Percentiles rank a stretch among this genome's conserved stretches.
Conservation (phyloP, 2,113 vertebrate species). For the Neofelis nebulosa region DNA sequence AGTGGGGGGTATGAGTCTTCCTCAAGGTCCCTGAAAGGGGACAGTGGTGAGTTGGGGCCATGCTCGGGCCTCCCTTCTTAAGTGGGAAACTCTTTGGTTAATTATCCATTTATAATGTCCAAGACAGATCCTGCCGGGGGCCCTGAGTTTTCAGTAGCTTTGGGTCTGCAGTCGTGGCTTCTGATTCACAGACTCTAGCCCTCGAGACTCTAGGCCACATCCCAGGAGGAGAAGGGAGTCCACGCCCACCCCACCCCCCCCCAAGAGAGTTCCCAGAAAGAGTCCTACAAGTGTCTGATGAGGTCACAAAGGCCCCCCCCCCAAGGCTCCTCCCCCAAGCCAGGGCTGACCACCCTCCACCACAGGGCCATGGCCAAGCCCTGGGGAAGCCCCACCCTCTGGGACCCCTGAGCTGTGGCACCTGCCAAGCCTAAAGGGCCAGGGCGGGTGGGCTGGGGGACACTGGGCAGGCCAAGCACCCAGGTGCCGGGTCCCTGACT, state of each 20-base stretch:
- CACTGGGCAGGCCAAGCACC: neutral
- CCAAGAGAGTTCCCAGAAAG: neutral
- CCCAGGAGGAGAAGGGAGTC: neutral
- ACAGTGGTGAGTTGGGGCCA: neutral
- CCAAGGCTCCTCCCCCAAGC: conserved; percentile 2
- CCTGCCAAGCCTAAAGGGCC: neutral
- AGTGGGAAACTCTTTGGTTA: neutral
- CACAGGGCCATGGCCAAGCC: neutral
- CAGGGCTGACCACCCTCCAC: neutral
- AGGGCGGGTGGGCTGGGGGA: neutral
- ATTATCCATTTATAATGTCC: neutral
- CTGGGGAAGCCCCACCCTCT: neutral
- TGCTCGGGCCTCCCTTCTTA: neutral
- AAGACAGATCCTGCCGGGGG: too few relatives aligned
- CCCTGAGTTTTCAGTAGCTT: neutral
- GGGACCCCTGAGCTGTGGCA: neutral
- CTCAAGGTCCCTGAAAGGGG: neutral
- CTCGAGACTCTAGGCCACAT: neutral
- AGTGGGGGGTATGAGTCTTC: neutral
- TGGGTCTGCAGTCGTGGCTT: neutral
- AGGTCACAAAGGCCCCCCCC: conserved; percentile 70
- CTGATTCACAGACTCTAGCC: neutral
- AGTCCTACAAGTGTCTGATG: neutral
- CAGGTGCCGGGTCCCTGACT: neutral
- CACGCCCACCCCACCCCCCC: too few relatives aligned